Base-by-base conservation (phyloP, 2,797 vertebrate species). In the Echeneis naucrates region DNA sequence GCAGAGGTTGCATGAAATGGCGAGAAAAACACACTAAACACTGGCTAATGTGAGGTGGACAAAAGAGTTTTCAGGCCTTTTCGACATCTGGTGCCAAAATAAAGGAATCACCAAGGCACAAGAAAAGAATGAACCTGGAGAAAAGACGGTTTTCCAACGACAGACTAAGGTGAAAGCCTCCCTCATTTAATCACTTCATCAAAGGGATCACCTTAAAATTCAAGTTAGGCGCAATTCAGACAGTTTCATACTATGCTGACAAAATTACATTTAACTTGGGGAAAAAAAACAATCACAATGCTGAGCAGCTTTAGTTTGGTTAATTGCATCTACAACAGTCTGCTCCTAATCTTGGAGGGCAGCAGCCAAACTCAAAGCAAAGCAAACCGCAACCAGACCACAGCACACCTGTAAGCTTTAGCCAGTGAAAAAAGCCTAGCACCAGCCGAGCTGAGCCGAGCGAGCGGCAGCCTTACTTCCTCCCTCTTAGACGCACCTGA, bases 401-500 rank as follows among this genome's bases (percentile, higher is more conserved):
- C 90, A 85, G 90, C 90, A 93, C 89, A 91, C 90, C 88, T 87
- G 87, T 68, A 84, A 93, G 90, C 90, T 89, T 89, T 72, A 89
- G 91, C 78, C 81, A 87, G 56, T 70, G 58, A 80, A 61, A 79
- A 56, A 33, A 84, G 82, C 75, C 75, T 80, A 75, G 77, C 82
- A 9, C 19, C 65, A 76, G 60, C 44, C 30, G 58, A 35, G 58
- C 58, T 8, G 33, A 35, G 33, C 33, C 9, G 51, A 66, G 74
- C 78, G 68, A 83, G 76, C 85, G 86, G 81, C 84, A 72, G 84
- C 73, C 83, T 88, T 92, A 93, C 95, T 94, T 95, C 92, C 92
- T 93, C 93, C 90, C 89, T 91, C 69, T 82, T 79, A 92, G 94
- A 95, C 94, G 91, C 94, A 96, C 95, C 95, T 96, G 94, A 94